Base-by-base conservation (phyloP, 2,113 vertebrate species). In the Tenebrosternarchus preto region DNA sequence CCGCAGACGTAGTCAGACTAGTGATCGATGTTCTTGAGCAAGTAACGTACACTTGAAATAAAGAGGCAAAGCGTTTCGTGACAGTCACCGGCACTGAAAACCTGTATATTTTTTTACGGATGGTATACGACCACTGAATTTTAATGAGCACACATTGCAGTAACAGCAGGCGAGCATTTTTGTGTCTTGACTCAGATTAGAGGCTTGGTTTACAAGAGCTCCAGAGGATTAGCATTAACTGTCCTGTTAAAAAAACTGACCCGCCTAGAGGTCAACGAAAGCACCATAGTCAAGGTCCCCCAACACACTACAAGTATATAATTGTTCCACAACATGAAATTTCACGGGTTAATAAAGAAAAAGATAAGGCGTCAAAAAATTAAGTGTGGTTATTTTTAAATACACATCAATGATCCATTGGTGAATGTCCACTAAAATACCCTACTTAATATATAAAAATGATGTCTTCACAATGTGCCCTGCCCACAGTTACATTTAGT, bases 131-230 rank as follows among this genome's bases (percentile, higher is more conserved):
- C 69, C 69, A 11, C 78, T 86, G 93, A 94, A 94, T 93, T 76
- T 88, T 90, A 93, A 94, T 93, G 92, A 94, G 91, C 82, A 36
- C 67, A 76, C 73, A 73, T 79, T 86, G 90, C 90, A 89, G 92
- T 92, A 89, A 76, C 80, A 81, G 78, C 75, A 79, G 73, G 77
- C 9, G 76, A 82, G 85, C 79, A 80, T 86, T 82, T 84, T 63
- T 59, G 22, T 66, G 85, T 83, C 84, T 80, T 25, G 80, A 2
- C 61, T 83, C 39, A 80, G 84, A 86, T 80, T 82, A 84, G 73
- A 77, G 19, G 25, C 82, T 73, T 56, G 79, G 74, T 83, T 82
- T 73, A 64, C 46, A 70, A 55, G 69, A 64, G 80, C 81, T 68
- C 73, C 39, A 25, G 53, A 3, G 61, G 61, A 67, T 82, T 82